Evolutionary conservation across 2,113 vertebrate genomes (phyloP), one percentile per base, ranked within the genome.

Genomic region (Recurvirostra avosetta): DNA sequence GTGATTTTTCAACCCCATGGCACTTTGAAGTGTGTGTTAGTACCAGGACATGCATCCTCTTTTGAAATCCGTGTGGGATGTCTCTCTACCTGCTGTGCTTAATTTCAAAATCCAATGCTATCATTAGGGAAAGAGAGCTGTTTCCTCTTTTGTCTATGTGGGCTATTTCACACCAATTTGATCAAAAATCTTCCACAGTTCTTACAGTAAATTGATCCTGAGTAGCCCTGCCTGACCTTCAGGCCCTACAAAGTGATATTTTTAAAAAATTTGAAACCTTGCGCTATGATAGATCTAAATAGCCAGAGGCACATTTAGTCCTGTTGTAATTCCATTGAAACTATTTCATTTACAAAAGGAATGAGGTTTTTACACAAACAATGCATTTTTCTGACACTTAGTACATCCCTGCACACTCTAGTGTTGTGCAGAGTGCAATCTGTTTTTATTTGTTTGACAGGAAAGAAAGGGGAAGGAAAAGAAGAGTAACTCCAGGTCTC

Each of bases 41-140:
- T 45, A 65, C 29, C 8, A 32, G 83, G 15, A 71, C 23, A 67
- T 12, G 20, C 15, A 77, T 55, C n/a, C 26, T 58, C 58, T 93
- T 93, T 72, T 72, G 67, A 92, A 92, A 92, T 41, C 85, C 65
- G 3, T 66, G 10, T 81, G 84, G 29, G 50, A 71, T 77, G 9
- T 70, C 62, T 85, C 59, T 82, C 59, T 74, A 59, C 85, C 63
- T 83, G 63, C 86, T 96, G 90, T 91, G 88, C 17, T 71, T 86
- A 66, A 95, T 96, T 95, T 96, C 72, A 66, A 96, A 96, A 83
- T 56, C 52, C 78, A 90, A 5, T 77, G 41, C 38, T 59, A 52
- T 77, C 47, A 45, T 75, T 68, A 91, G 22, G 71, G 67, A 72
- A 52, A 92, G 17, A 19, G 11, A 29, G 38, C 25, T 45, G 20